Base-by-base conservation (phyloP, 2,797 vertebrate species). In the Esox lucius region DNA sequence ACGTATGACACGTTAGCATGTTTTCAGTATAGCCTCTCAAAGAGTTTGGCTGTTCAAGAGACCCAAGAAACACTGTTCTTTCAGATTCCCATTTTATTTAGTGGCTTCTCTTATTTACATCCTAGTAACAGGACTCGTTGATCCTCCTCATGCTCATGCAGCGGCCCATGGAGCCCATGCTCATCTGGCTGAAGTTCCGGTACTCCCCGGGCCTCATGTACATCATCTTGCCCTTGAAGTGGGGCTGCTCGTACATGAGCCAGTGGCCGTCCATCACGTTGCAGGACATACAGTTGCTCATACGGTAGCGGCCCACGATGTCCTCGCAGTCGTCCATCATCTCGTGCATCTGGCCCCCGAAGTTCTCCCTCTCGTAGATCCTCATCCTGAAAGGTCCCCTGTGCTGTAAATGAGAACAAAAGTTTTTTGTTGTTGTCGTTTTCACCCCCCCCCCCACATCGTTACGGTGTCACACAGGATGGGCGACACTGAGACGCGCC, bases 141-240 rank as follows among this genome's bases (percentile, higher is more conserved):
- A 85, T 87, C 46, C 81, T 83, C 56, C 9, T 85, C 85, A 87
- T 87, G 81, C 85, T 85, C 81, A 82, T 80, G 73, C 76, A 80
- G 76, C 64, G 59, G 28, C 49, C n/a, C 26, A 33, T 56, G 26
- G 33, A 46, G 39, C 70, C 81, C 73, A 74, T 76, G 4, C 35
- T 39, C 35, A 39, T 39, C 75, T 72, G 73, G 24, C 26, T 73
- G 80, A 87, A 85, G 85, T 33, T 86, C 71, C 80, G 82, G 85
- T 87, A 84, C 80, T 87, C 85, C 67, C 83, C 85, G 5, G 85
- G 85, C 80, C 76, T 85, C 79, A 85, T 73, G 84, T 87, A 87
- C 78, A 83, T 76, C 82, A 79, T 77, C 71, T 75, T 82, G 75
- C 84, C 84, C 71, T 79, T 84, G 82, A 49, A 85, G 33, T 76